Conservation (phyloP, 2,113 vertebrate genomes). For the Notiomystis cincta region DNA sequence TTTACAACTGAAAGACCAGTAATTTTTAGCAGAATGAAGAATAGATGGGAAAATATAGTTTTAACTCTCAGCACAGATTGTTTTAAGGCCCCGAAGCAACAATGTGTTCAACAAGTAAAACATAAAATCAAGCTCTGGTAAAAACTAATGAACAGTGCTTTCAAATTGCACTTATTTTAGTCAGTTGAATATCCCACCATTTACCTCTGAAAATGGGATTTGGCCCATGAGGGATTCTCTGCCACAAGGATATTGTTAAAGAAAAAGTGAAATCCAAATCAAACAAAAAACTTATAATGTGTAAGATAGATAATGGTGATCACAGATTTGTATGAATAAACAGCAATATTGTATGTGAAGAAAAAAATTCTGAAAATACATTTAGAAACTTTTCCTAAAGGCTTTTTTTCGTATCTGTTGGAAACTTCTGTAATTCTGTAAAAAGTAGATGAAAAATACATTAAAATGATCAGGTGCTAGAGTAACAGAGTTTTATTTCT, state of each 20-base stretch:
- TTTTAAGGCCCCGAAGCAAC: background rate
- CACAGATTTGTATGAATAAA: background rate
- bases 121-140: background rate
- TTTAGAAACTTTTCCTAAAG: background rate
- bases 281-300: background rate
- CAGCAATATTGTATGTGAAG: background rate
- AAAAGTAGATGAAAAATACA: background rate
- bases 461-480: background rate
- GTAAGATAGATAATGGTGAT: background rate
- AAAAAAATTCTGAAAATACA: background rate
- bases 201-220: background rate
- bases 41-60: background rate
- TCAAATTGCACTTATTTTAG: background rate
- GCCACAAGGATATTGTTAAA: background rate
- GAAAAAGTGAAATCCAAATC: background rate
- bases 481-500: background rate
- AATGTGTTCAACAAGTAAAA: background rate
- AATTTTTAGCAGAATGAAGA: conserved; percentile 19
- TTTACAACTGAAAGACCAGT: background rate
- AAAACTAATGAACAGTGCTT: background rate
- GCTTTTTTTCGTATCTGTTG: background rate
- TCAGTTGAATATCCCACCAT: background rate
- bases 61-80: background rate
- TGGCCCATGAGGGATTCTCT: background rate
- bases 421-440: background rate